Conservation (phyloP, 2,797 vertebrate genomes). For the Anas flavirostris region DNA sequence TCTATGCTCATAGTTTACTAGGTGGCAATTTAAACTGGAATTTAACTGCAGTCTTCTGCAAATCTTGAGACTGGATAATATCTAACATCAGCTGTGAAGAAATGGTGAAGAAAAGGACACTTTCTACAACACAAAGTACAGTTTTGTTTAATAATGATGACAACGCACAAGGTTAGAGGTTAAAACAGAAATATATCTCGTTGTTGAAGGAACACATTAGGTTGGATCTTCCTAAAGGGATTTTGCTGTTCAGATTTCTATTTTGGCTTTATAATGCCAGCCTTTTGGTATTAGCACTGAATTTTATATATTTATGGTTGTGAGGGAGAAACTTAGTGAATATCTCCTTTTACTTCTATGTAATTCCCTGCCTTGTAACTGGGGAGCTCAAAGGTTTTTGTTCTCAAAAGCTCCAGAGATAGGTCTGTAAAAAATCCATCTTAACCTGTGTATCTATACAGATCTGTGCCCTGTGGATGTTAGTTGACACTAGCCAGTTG, state of each 20-base stretch:
- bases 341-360: background rate
- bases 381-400: background rate
- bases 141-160: background rate
- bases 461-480: too few species aligned
- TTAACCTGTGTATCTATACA: background rate
- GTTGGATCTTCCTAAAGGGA: background rate
- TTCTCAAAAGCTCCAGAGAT: background rate
- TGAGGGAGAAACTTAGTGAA: background rate
- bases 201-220: background rate
- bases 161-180: background rate
- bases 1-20: background rate
- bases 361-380: background rate
- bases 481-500: background rate
- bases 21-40: background rate
- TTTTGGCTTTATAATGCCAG: background rate
- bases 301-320: background rate
- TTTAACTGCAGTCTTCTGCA: background rate
- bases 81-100: background rate
- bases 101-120: background rate
- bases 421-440: background rate
- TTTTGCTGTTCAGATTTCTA: accelerated
- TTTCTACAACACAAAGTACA: background rate
- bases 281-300: background rate
- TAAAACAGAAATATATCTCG: background rate
- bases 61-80: background rate